Evolutionary conservation across 1,140 invertebrate species (phyloP).

Genomic region (Arion vulgaris): DNA sequence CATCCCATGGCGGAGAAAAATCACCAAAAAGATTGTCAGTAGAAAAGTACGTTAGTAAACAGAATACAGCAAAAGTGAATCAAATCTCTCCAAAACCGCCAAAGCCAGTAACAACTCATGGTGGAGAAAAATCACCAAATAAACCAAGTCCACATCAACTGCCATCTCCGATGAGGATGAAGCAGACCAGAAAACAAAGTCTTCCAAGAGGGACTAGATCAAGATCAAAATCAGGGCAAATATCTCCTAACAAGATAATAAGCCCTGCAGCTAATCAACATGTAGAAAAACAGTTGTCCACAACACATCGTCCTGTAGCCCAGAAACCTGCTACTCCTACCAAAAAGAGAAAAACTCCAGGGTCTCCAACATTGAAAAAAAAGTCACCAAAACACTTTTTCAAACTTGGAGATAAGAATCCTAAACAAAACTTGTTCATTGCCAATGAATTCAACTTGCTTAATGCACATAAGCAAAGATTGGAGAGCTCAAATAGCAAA

Average conservation of each 20-base stretch:
- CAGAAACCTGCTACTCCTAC: background rate
- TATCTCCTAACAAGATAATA: conserved; percentile 2
- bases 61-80: too few species aligned
- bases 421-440: background rate
- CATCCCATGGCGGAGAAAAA: too few species aligned
- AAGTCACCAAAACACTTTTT: background rate
- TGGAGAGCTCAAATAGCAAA: background rate
- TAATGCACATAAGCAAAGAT: conserved; percentile 8
- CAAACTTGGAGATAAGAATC: background rate
- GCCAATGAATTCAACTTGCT: conserved; percentile 27
- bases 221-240: background rate
- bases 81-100: too few species aligned
- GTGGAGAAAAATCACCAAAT: too few species aligned
- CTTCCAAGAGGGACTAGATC: too few species aligned
- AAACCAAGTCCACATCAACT: too few species aligned
- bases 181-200: background rate
- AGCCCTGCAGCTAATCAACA: background rate
- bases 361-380: background rate
- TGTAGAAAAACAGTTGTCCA: background rate
- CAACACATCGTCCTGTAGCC: too few species aligned
- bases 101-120: too few species aligned
- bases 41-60: too few species aligned
- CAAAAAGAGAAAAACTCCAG: background rate
- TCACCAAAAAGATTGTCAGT: too few species aligned
- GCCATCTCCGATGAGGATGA: background rate